Conservation (phyloP, 2,113 vertebrate genomes). For the Malurus cyaneus region DNA sequence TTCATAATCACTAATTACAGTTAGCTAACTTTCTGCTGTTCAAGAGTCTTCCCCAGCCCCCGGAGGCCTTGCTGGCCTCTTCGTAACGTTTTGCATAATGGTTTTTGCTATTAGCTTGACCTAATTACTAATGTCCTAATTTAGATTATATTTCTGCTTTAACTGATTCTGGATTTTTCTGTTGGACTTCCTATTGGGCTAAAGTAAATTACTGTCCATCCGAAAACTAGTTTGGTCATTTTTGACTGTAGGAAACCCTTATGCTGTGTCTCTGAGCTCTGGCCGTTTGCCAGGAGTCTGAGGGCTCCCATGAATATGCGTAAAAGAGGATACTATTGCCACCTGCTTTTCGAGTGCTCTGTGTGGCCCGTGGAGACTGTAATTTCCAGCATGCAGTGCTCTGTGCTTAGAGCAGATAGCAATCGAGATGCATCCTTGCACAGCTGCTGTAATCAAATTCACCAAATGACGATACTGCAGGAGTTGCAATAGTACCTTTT, state of each 20-base stretch:
- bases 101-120: conserved; percentile 57
- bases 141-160: conserved; percentile 21
- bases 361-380: neutral
- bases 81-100: neutral
- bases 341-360: neutral
- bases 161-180: conserved; percentile 24
- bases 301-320: neutral
- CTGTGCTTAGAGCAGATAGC: neutral
- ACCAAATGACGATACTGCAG: neutral
- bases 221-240: neutral
- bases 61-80: neutral
- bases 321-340: neutral
- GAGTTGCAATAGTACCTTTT: neutral
- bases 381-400: neutral
- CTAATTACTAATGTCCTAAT: conserved; percentile 49
- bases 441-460: neutral
- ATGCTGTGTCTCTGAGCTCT: neutral
- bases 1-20: conserved; percentile 44
- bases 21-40: conserved; percentile 42
- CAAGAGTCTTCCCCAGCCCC: neutral
- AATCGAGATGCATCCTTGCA: neutral
- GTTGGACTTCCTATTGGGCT: neutral
- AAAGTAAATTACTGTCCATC: neutral
- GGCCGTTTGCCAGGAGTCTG: neutral
- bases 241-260: neutral